These are phyloP conservation scores for Chrysina gloriosa DNA, from an alignment of 2,888 invertebrate species.

Conservation along the genomic window DNA sequence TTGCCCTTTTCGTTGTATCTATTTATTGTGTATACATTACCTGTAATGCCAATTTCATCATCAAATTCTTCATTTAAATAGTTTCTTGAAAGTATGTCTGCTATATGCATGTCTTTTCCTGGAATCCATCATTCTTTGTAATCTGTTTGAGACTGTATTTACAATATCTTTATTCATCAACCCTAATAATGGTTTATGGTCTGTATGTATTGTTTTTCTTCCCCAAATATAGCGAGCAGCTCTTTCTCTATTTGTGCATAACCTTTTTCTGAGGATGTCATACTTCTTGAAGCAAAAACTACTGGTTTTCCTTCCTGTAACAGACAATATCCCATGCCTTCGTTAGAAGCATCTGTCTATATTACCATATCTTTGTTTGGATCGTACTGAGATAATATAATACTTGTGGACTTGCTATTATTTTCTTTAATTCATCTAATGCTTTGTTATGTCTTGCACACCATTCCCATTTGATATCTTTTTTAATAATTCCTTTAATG, in stretches of 20 bases:
- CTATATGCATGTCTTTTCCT: no score
- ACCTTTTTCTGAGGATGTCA: background rate
- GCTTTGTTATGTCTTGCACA: background rate
- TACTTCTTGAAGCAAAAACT: background rate
- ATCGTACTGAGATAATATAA: background rate
- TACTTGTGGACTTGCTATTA: background rate
- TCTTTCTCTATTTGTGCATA: conserved; percentile 14
- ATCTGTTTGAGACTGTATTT: background rate
- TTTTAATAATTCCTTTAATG: conserved; percentile 47
- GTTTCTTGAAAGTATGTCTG: no score
- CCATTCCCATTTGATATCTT: conserved; percentile 44
- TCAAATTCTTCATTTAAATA: background rate
- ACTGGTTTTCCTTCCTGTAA: conserved; percentile 36
- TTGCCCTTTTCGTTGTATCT: background rate
- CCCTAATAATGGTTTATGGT: conserved; percentile 12
- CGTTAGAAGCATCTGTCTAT: conserved; percentile 24
- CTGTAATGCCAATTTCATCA: no score
- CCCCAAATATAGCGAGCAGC: background rate
- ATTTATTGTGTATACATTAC: background rate
- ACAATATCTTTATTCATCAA: background rate
- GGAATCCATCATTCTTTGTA: conserved; percentile 10
- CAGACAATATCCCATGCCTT: conserved; percentile 19
- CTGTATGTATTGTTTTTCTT: conserved; percentile 1
- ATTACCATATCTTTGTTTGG: conserved; percentile 12
- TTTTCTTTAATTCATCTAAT: conserved; percentile 8